Percentiles rank a stretch among this genome's conserved stretches.
Conservation (phyloP, 2,888 invertebrate species). For the Tenthredo distinguenda region DNA sequence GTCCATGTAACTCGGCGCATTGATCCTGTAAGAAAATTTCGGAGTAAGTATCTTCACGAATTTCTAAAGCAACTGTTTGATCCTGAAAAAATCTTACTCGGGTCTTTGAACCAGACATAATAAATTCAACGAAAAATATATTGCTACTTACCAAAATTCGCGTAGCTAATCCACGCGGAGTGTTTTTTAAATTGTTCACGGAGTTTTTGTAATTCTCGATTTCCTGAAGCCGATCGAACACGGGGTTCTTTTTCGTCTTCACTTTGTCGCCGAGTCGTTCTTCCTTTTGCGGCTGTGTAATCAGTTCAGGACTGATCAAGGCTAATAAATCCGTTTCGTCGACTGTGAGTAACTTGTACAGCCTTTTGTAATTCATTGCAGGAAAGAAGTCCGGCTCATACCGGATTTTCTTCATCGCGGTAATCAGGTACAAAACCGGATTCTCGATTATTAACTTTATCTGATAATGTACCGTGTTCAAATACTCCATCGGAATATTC, state of each 20-base stretch:
- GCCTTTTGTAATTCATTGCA: conserved; percentile 80
- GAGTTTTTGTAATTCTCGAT: conserved; percentile 61
- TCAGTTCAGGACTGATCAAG: conserved; percentile 66
- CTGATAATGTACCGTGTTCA: conserved; percentile 83
- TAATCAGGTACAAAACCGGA: conserved; percentile 85
- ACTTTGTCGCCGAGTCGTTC: conserved; percentile 65
- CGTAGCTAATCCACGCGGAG: conserved; percentile 68
- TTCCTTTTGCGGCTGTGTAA: not conserved
- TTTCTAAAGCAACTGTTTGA: not conserved
- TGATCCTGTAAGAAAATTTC: conserved; percentile 69
- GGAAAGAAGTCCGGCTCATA: conserved; percentile 84
- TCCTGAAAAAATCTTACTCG: too few relatives aligned
- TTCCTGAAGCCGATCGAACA: conserved; percentile 32
- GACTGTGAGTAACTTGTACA: conserved; percentile 82
- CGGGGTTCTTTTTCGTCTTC: conserved; percentile 57
- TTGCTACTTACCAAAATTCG: conserved; percentile 70
- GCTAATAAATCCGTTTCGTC: conserved; percentile 74
- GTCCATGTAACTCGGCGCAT: conserved; percentile 80
- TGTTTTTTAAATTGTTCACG: conserved; percentile 64
- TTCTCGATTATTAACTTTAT: conserved; percentile 86
- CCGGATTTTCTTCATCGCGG: conserved; percentile 85
- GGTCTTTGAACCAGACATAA: not conserved
- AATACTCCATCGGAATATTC: conserved; percentile 83
- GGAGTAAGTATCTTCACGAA: conserved; percentile 16
- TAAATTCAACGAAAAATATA: not conserved